Evolutionary conservation across 2,888 invertebrate genomes (phyloP).

Genomic region (Apamea anceps): DNA sequence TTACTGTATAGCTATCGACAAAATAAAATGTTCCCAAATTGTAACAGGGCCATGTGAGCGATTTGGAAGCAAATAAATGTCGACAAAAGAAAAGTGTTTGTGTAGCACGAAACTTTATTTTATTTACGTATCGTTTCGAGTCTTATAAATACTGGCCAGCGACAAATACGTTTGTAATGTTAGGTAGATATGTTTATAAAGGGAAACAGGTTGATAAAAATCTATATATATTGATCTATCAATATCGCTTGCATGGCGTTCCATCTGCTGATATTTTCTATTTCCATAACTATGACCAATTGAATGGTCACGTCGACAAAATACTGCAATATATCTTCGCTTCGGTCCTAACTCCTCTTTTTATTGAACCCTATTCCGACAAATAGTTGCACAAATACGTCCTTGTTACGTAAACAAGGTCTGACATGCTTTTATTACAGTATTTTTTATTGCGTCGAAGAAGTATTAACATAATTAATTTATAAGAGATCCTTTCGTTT

Average conservation of each 20-base stretch:
- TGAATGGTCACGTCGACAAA: slow-evolving; percentile 24
- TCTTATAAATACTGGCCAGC: slow-evolving; percentile 3
- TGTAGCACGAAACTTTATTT: slow-evolving; percentile 2
- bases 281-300: slow-evolving; percentile 39
- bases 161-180: not conserved
- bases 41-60: not conserved
- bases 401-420: slow-evolving; percentile 28
- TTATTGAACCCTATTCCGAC: slow-evolving; percentile 20
- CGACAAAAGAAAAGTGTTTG: slow-evolving; percentile 10
- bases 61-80: not conserved
- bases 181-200: not conserved
- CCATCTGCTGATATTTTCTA: slow-evolving; percentile 19
- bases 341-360: slow-evolving; percentile 7
- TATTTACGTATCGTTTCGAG: not conserved
- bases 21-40: not conserved
- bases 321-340: slow-evolving; percentile 44
- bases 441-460: slow-evolving; percentile 15
- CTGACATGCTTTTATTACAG: slow-evolving; percentile 10
- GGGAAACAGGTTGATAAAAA: not conserved
- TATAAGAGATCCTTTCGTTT: slow-evolving; percentile 10
- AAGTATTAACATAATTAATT: slow-evolving; percentile 25
- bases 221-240: not conserved
- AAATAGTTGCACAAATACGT: slow-evolving; percentile 12
- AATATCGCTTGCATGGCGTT: slow-evolving; percentile 4
- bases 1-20: not conserved